Evolutionary conservation across 2,888 invertebrate species (phyloP).

Genomic region (Drosophila kuntzei): DNA sequence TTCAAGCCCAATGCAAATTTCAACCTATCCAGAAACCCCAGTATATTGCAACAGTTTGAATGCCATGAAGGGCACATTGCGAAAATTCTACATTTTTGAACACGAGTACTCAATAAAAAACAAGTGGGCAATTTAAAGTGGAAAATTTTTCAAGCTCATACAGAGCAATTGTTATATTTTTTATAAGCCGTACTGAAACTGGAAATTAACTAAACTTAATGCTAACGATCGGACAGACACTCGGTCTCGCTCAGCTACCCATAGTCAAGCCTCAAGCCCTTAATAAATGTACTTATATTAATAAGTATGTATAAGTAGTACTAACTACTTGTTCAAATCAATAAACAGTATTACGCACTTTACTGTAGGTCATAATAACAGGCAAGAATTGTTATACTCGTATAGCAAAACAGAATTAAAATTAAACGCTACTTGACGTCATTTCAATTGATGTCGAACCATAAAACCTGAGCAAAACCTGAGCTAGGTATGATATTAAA

Average conservation of each 20-base stretch:
- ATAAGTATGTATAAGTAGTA: slow-evolving; percentile 9
- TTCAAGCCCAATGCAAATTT: not conserved
- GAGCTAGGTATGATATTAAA: not conserved
- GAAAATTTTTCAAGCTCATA: slow-evolving; percentile 58
- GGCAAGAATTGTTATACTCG: slow-evolving; percentile 12
- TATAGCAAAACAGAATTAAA: slow-evolving; percentile 7
- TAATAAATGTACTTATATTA: slow-evolving; percentile 7
- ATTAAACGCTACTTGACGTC: slow-evolving; percentile 12
- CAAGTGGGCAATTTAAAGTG: slow-evolving; percentile 35
- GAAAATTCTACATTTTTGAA: slow-evolving; percentile 51
- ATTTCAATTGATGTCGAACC: not conserved
- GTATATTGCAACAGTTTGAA: not conserved
- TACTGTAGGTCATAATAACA: slow-evolving; percentile 8
- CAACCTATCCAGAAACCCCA: not conserved
- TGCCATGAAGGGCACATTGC: slow-evolving; percentile 25
- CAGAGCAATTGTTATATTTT: slow-evolving; percentile 54
- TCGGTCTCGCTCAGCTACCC: slow-evolving; percentile 50
- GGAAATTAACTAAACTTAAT: slow-evolving; percentile 15
- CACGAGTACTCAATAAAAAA: slow-evolving; percentile 14
- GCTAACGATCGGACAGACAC: slow-evolving; percentile 25
- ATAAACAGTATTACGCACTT: slow-evolving; percentile 22
- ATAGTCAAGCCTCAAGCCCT: slow-evolving; percentile 14
- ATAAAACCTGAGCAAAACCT: slow-evolving; percentile 2
- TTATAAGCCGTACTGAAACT: slow-evolving; percentile 33
- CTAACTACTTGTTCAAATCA: slow-evolving; percentile 20